Percentiles rank a stretch among this genome's conserved stretches.
Conservation (phyloP, 2,113 vertebrate species). For the Rhinichthys klamathensis region DNA sequence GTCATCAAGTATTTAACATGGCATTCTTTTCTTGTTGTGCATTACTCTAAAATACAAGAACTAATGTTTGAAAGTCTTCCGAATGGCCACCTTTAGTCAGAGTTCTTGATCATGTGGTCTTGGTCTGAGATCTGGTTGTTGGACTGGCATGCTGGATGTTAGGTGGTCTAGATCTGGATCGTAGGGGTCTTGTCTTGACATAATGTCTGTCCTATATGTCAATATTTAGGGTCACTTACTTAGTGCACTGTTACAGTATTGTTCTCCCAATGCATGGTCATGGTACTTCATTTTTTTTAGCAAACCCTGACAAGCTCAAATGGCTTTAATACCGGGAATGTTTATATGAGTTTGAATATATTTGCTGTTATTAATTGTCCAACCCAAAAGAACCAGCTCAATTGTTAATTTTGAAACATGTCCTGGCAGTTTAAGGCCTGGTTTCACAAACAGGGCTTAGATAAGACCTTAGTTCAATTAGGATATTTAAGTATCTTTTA, state of each 20-base stretch:
- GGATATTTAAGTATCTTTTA: no score
- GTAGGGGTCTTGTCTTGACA: not conserved
- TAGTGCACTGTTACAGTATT: not conserved
- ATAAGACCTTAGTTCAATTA: no score
- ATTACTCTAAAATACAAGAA: no score
- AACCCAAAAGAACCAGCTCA: no score
- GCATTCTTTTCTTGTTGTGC: no score
- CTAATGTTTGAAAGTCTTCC: not conserved
- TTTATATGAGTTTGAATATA: no score
- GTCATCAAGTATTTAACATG: no score
- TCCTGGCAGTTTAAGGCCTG: no score
- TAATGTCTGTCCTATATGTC: not conserved
- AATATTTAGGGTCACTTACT: not conserved
- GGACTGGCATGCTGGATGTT: not conserved
- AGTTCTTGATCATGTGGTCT: not conserved
- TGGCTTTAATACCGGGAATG: no score
- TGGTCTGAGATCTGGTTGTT: not conserved
- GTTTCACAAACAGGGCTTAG: no score
- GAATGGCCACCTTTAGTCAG: not conserved
- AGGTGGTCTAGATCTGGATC: not conserved
- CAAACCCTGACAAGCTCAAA: not conserved
- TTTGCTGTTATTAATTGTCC: no score
- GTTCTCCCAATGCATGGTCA: not conserved
- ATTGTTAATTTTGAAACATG: no score
- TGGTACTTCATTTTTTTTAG: not conserved